Evolutionary conservation across 2,797 vertebrate species (phyloP).

Genomic region (Chiloscyllium punctatum): DNA sequence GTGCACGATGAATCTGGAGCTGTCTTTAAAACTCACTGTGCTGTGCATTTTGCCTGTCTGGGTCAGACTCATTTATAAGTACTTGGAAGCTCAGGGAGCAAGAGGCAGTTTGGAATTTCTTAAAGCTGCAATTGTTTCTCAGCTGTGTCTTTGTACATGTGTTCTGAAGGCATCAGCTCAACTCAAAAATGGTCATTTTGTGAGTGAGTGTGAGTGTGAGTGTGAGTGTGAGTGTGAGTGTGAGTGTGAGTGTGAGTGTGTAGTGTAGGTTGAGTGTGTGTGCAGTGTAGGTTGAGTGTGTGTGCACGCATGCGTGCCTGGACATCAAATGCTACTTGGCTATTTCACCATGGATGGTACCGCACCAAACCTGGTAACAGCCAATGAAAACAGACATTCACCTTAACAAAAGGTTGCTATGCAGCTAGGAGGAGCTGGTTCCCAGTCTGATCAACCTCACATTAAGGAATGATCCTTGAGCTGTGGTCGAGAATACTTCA

Average conservation of each 20-base stretch:
- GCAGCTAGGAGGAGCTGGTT: background rate
- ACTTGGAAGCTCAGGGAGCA: background rate
- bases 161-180: background rate
- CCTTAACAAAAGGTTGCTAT: background rate
- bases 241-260: too few species aligned
- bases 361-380: background rate
- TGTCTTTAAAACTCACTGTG: conserved; percentile 62
- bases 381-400: background rate
- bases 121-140: background rate
- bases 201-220: background rate
- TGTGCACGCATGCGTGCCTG: too few species aligned
- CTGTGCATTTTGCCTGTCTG: conserved; percentile 57
- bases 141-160: background rate
- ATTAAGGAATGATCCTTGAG: background rate
- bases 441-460: background rate
- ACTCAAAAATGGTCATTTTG: background rate
- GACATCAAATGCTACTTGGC: background rate
- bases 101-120: background rate
- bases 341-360: background rate
- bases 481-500: background rate
- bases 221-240: too few species aligned
- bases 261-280: too few species aligned
- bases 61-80: conserved; percentile 39
- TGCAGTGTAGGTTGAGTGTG: too few species aligned
- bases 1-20: conserved; percentile 60